Evolutionary conservation across 2,113 vertebrate species (phyloP).

Genomic region (Poeciliopsis turrubarensis): DNA sequence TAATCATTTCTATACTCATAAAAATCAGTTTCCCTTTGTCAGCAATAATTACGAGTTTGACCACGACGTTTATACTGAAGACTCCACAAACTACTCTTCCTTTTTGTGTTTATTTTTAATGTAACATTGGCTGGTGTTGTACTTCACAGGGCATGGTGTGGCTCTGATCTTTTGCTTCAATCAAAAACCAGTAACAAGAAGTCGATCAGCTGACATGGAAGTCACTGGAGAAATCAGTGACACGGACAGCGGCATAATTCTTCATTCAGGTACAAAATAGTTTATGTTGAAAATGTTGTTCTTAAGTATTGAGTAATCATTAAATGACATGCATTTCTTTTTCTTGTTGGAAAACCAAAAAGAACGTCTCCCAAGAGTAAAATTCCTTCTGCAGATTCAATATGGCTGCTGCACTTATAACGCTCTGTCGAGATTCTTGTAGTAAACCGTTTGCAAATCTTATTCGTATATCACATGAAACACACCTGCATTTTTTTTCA

Average conservation of each 20-base stretch:
- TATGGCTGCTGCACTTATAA: neutral
- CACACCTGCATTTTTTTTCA: neutral
- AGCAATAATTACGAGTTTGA: neutral
- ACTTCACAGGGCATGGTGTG: constrained; percentile 59
- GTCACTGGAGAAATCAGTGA: constrained; percentile 87
- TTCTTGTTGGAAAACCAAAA: too few species aligned
- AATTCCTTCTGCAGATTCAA: neutral
- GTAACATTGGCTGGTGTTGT: neutral
- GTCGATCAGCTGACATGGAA: constrained; percentile 77
- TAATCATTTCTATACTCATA: too few species aligned
- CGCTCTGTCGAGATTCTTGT: neutral
- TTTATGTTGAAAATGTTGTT: too few species aligned
- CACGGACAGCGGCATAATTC: constrained; percentile 88
- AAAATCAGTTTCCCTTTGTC: neutral
- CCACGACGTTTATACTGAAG: neutral
- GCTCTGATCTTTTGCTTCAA: neutral
- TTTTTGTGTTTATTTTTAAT: neutral
- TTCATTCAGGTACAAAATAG: constrained; percentile 84
- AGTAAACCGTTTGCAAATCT: neutral
- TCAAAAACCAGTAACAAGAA: constrained; percentile 43
- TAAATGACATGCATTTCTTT: too few species aligned
- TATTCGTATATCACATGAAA: neutral
- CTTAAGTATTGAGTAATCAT: too few species aligned
- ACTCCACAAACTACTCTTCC: neutral
- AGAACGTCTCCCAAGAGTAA: too few species aligned